A percentile compares a stretch with the other conserved stretches of the same genome.
These are phyloP conservation scores for Danaus melanippus DNA, from an alignment of 1,140 invertebrate genomes.

Conservation along the genomic window DNA sequence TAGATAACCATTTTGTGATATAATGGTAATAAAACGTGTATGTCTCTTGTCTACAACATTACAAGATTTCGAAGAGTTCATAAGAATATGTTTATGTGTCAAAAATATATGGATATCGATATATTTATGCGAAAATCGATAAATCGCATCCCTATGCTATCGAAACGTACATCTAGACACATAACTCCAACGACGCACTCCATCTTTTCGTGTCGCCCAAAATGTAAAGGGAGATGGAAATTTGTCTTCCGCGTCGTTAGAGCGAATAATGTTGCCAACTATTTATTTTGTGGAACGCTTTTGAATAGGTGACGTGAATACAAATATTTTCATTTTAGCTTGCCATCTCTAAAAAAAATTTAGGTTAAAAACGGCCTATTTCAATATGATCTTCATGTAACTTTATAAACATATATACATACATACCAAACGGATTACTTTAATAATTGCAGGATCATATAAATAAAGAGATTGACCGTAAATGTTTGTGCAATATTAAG, in stretches of 20 bases:
- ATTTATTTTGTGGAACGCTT: slow-evolving; percentile 35
- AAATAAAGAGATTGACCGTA: too few species aligned
- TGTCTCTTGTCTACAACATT: too few species aligned
- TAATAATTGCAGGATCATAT: too few species aligned
- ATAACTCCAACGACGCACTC: slow-evolving; percentile 32
- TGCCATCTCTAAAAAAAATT: not conserved
- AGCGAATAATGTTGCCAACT: slow-evolving; percentile 53
- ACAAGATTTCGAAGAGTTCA: too few species aligned
- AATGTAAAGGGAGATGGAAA: slow-evolving; percentile 47
- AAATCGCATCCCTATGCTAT: slow-evolving; percentile 5
- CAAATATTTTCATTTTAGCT: slow-evolving; percentile 4
- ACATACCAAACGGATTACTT: too few species aligned
- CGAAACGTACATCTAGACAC: slow-evolving; percentile 7
- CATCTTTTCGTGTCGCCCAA: slow-evolving; percentile 36
- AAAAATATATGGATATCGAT: not conserved
- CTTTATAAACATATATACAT: too few species aligned
- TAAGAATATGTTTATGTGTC: too few species aligned
- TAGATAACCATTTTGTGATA: too few species aligned
- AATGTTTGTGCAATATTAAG: too few species aligned
- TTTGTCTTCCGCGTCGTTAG: slow-evolving; percentile 52
- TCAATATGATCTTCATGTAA: too few species aligned
- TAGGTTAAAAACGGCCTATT: too few species aligned
- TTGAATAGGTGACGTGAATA: slow-evolving; percentile 8
- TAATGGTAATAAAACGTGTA: too few species aligned
- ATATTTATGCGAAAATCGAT: not conserved